phyloP scores from a whole-genome alignment of 2,113 vertebrate species.

The Nerophis ophidion region DNA sequence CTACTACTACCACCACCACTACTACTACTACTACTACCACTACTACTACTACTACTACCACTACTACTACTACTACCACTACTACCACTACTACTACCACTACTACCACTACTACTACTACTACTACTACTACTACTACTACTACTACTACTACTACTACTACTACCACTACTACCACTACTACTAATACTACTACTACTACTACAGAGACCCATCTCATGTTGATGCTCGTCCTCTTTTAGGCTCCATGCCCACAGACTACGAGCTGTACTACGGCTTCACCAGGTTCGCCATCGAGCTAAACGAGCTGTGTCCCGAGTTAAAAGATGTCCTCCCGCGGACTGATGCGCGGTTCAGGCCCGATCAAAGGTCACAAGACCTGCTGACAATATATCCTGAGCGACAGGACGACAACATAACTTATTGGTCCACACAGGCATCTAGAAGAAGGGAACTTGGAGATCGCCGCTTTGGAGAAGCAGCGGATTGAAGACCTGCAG shows the following conservation, averaged over 20 bases:
- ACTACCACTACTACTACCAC: too few relatives aligned
- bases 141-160: too few relatives aligned
- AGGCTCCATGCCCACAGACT: constrained; percentile 98
- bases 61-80: too few relatives aligned
- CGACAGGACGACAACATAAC: neutral
- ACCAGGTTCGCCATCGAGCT: constrained; percentile 96
- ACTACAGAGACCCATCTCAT: neutral
- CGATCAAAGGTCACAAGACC: constrained; percentile 84
- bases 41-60: too few relatives aligned
- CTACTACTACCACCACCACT: too few relatives aligned
- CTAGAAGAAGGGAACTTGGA: constrained; percentile 93
- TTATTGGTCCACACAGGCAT: constrained; percentile 54
- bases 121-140: too few relatives aligned
- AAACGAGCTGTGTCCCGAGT: constrained; percentile 91
- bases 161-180: too few relatives aligned
- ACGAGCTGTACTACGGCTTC: constrained; percentile 96
- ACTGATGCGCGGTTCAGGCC: constrained; percentile 94
- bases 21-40: too few relatives aligned
- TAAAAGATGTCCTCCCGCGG: constrained; percentile 88
- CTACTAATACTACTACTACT: too few relatives aligned
- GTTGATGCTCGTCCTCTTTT: constrained; percentile 16
- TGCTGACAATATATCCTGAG: neutral
- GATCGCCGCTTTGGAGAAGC: constrained; percentile 86
- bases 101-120: too few relatives aligned
- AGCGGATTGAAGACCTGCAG: constrained; percentile 94